These are phyloP conservation scores for Heliopora coerulea DNA, from an alignment of 92 coral and sea anemone species.

Conservation along the genomic window DNA sequence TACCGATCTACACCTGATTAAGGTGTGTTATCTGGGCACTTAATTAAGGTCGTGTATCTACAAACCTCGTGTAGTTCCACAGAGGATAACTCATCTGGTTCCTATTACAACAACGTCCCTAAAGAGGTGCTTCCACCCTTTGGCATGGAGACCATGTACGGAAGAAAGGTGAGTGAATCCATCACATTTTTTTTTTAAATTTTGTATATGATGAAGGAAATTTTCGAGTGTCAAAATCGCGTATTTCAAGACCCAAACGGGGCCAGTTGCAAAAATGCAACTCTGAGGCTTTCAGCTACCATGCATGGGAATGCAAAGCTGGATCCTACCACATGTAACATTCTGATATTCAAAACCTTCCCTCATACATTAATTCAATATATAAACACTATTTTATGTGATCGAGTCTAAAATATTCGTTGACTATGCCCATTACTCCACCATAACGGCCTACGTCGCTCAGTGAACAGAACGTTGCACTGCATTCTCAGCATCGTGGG, in stretches of 20 bases:
- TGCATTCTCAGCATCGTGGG: too few species aligned
- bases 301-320: too few species aligned
- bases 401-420: too few species aligned
- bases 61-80: constrained; percentile 49
- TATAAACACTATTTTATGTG: too few species aligned
- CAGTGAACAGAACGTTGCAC: too few species aligned
- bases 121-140: constrained; percentile 23
- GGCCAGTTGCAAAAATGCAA: not conserved
- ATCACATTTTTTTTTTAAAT: not conserved
- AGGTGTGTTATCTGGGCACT: constrained; percentile 34
- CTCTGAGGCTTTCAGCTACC: not conserved
- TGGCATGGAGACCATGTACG: constrained; percentile 36
- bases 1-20: constrained; percentile 18
- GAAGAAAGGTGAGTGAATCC: constrained; percentile 17
- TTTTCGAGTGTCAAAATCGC: too few species aligned
- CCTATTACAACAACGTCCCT: constrained; percentile 27
- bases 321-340: too few species aligned
- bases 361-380: too few species aligned
- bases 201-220: not conserved
- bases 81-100: constrained; percentile 23
- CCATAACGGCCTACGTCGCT: too few species aligned
- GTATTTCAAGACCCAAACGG: too few species aligned
- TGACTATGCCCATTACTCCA: too few species aligned
- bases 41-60: constrained; percentile 48
- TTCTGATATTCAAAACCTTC: too few species aligned